Evolutionary conservation across 2,797 vertebrate genomes (phyloP).

Genomic region (Erithacus rubecula): DNA sequence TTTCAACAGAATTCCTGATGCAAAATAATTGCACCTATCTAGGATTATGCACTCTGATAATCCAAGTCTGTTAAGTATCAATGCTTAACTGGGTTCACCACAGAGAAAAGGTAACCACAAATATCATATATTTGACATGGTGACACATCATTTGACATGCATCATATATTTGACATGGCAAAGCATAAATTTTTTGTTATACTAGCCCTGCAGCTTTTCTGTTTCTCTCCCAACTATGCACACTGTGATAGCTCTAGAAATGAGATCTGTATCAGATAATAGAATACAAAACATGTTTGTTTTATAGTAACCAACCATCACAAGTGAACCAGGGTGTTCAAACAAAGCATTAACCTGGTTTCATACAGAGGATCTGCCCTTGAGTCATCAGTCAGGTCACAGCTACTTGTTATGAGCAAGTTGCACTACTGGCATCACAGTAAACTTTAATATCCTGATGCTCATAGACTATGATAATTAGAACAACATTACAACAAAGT

Average conservation of each 20-base stretch:
- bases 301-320: neutral
- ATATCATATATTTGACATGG: too few relatives aligned
- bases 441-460: neutral
- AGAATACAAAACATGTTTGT: neutral
- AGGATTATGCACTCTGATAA: neutral
- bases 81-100: neutral
- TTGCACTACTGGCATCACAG: neutral
- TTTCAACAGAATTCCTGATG: neutral
- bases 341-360: neutral
- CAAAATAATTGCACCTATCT: neutral
- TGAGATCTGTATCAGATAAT: neutral
- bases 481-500: neutral
- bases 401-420: neutral
- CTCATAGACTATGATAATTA: neutral
- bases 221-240: neutral
- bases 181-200: neutral
- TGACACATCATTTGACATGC: too few relatives aligned
- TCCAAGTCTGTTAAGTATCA: neutral
- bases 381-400: neutral
- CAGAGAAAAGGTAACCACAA: neutral
- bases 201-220: neutral
- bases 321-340: neutral
- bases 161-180: neutral
- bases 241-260: neutral
- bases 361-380: neutral